Evolutionary conservation across 2,113 vertebrate genomes (phyloP), one percentile per base, ranked within the genome.

Genomic region (Ploceus nigricollis): DNA sequence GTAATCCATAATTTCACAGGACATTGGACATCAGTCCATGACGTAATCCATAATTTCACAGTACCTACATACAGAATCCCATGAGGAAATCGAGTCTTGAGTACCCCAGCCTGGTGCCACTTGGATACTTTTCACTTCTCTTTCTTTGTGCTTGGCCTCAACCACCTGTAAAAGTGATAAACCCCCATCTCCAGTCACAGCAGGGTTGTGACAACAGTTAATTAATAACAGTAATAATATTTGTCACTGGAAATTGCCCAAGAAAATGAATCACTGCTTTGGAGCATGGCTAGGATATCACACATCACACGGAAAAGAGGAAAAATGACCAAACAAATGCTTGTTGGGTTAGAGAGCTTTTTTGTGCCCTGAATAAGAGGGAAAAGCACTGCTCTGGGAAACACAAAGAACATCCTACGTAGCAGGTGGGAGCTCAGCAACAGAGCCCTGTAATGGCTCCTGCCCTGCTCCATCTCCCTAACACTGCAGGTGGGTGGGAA

Each of bases 341-440:
- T 57, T 28, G 3, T 1, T 4, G 20, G 37, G 28, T 13, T 5
- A 39, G 23, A 37, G 33, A 56, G 11, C 6, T 17, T 40, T 18
- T 35, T 6, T 12, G 5, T 5, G 8, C n/a, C 40, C 16, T 4
- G 21, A 18, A 9, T 4, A 24, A 30, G 10, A 1, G 4, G 15
- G 44, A 3, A 22, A 42, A 58, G 44, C 65, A 18, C n/a, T 13
- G 47, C 27, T 9, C 7, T 4, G 6, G 37, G n/a, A 37, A 18
- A 20, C 4, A 6, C 3, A 37, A 42, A 66, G 21, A 8, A 53
- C 5, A 1, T 31, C 42, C 56, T 2, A 6, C 0, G 0, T 1
- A 37, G 11, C 20, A 45, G 63, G 73, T 15, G n/a, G 39, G 75
- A 75, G 56, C 10, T 79, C 2, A 47, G 42, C 17, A 14, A 15